These are phyloP conservation scores for Pseudoips prasinana DNA, from an alignment of 2,888 invertebrate genomes.

Conservation along the genomic window DNA sequence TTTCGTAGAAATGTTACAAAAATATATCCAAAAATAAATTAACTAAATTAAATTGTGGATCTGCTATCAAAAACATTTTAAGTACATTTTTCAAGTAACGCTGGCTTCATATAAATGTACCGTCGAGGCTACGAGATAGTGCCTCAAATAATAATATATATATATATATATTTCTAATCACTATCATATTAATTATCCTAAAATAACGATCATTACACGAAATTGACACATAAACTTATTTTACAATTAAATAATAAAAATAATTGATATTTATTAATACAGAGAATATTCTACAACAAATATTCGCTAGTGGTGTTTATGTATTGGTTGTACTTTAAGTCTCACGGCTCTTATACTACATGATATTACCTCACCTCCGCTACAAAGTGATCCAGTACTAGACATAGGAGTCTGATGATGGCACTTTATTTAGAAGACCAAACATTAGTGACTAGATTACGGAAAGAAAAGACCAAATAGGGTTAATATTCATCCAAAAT, in stretches of 20 bases:
- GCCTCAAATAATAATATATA: slow-evolving; percentile 13
- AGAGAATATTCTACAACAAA: slow-evolving; percentile 74
- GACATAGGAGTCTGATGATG: slow-evolving; percentile 14
- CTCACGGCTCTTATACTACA: slow-evolving; percentile 46
- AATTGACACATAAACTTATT: slow-evolving; percentile 57
- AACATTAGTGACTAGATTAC: slow-evolving; percentile 32
- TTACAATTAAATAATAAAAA: slow-evolving; percentile 41
- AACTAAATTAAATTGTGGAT: no score
- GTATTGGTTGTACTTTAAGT: slow-evolving; percentile 61
- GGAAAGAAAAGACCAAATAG: slow-evolving; percentile 25
- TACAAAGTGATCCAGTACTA: slow-evolving; percentile 7
- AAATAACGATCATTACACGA: slow-evolving; percentile 45
- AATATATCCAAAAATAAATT: background rate
- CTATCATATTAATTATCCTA: slow-evolving; percentile 22
- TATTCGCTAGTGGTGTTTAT: slow-evolving; percentile 62
- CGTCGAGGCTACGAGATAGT: slow-evolving; percentile 10
- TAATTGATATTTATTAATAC: slow-evolving; percentile 43
- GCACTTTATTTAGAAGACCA: slow-evolving; percentile 23
- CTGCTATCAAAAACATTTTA: slow-evolving; percentile 9
- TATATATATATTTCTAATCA: slow-evolving; percentile 9
- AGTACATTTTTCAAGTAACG: slow-evolving; percentile 35
- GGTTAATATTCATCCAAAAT: slow-evolving; percentile 6
- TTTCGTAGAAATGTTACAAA: no score
- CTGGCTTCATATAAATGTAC: slow-evolving; percentile 17
- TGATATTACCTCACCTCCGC: slow-evolving; percentile 33